Base-by-base conservation (phyloP, 2,113 vertebrate species). In the Pheucticus melanocephalus region DNA sequence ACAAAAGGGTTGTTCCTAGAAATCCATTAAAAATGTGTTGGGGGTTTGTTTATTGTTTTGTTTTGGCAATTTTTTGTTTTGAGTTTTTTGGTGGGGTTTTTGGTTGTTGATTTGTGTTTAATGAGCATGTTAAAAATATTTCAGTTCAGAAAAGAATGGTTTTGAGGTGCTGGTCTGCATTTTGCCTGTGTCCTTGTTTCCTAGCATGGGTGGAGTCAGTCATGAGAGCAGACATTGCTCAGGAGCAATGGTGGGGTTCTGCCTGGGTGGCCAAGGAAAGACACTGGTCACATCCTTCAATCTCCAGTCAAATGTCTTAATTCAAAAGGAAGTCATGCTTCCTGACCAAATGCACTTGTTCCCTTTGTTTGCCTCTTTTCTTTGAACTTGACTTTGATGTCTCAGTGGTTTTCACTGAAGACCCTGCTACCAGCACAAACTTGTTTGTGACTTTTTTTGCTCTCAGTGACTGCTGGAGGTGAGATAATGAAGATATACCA, bases 351-450 rank as follows among this genome's bases (percentile, higher is more conserved):
- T 80, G 40, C 59, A 90, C 50, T 93, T 92, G 56, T 59, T 91
- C 59, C 45, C 68, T 70, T 90, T 81, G 90, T 93, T 95, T 92
- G 57, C 39, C 66, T 78, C 75, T 89, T 95, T 95, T 82, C 87
- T 97, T 95, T 93, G 73, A 98, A 94, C 83, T 54, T 78, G 64
- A 60, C 83, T 95, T 94, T 24, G 11, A 73, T 75, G 79, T 71
- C 68, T 93, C 78, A 64, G 84, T 59, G 85, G 83, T 96, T 96
- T 95, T 95, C 79, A 90, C 77, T 80, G 45, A 73, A 92, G 69
- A 77, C 42, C 39, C 51, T 56, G 13, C 21, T 78, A 81, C 75
- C 86, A 66, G 48, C 47, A 59, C 23, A 39, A 95, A 71, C 37
- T 51, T 75, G 51, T 73, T 78, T 85, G 40, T 51, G 61, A 54